Evolutionary conservation across 2,113 vertebrate species (phyloP).

Genomic region (Accipiter cooperii): DNA sequence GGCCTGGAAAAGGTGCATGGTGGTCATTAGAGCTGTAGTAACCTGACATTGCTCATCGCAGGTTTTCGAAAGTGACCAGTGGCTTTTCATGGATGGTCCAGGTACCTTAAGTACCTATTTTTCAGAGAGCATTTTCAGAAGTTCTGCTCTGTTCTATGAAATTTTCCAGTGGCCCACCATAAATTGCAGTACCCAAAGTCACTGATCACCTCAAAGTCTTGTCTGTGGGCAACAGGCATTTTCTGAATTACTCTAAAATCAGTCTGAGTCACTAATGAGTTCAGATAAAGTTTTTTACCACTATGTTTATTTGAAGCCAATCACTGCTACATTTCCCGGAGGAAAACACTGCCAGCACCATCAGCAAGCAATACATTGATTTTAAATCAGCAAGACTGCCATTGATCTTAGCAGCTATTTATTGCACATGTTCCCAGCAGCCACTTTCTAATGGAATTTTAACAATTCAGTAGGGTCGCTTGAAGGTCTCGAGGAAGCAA

Average conservation of each 20-base stretch:
- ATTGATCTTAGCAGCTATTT: conserved; percentile 59
- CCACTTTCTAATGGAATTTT: conserved; percentile 39
- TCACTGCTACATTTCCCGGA: background rate
- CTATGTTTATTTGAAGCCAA: background rate
- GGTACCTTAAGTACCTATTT: background rate
- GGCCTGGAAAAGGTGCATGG: background rate
- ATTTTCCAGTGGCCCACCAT: background rate
- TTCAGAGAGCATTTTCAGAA: background rate
- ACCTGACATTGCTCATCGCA: background rate
- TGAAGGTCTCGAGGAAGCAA: background rate
- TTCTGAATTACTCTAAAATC: background rate
- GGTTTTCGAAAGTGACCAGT: background rate
- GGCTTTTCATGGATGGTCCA: background rate
- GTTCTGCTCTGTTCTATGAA: background rate
- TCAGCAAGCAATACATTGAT: conserved; percentile 33
- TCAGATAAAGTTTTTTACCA: conserved; percentile 4
- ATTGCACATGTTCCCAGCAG: conserved; percentile 41
- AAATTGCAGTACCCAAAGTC: background rate
- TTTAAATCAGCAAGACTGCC: conserved; percentile 29
- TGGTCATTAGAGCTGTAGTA: background rate
- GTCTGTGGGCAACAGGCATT: background rate
- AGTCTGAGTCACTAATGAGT: background rate
- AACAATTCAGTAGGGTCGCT: conserved; percentile 17
- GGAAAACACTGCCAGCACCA: background rate
- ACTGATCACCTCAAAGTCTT: background rate